Evolutionary conservation across 2,797 vertebrate genomes (phyloP), one percentile per base, ranked within the genome.

Genomic region (Acipenser transmontanus): DNA sequence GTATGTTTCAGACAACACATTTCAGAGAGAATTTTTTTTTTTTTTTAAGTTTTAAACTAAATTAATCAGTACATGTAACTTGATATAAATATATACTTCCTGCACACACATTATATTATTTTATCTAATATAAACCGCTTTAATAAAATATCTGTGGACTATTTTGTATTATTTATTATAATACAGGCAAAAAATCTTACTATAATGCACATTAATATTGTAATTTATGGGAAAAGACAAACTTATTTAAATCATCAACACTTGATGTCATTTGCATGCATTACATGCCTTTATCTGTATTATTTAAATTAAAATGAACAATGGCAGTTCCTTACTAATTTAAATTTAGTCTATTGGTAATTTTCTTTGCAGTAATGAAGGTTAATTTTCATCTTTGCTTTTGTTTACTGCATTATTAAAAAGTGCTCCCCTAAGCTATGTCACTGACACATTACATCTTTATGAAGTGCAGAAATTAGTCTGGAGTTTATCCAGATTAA

Each of bases 401-500:
- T 84, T 95, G 91, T 95, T 95, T 95, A 89, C 89, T 87, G 87
- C 85, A 85, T 96, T 96, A 95, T 94, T 95, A 93, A 93, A 94
- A 91, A 89, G 81, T 82, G 84, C 88, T 90, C 89, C 93, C 91
- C 87, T 92, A 92, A 94, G 92, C 93, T 83, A 93, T 84, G 80
- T 86, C 82, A 89, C 80, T 86, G 88, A 93, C 87, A 91, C 91
- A 89, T 88, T 87, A 92, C 88, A 91, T 94, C 91, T 91, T 89
- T 89, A 94, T 90, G 34, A 34, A 34, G 73, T 64, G 89, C 93
- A 96, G 89, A 87, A 93, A 95, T 93, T 95, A 95, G 96, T 95
- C 93, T 94, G 93, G 93, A 93, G 92, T 93, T 94, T 94, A 96
- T 97, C 93, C 93, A 95, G 93, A 96, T 96, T 90, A 94, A 90